Evolutionary conservation across 2,888 invertebrate species (phyloP).

Genomic region (Rhopalosiphum nymphaeae): DNA sequence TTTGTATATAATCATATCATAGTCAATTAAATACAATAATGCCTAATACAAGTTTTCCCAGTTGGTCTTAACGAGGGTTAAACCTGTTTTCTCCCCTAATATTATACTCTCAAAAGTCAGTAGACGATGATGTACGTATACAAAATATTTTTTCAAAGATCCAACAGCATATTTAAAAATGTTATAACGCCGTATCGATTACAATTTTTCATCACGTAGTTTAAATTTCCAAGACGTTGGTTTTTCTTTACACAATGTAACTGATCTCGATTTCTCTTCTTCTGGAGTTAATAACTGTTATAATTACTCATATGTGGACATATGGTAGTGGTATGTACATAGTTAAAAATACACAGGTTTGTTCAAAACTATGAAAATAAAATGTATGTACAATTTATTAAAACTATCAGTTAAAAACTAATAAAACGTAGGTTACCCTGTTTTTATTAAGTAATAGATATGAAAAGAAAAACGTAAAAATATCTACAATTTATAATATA

Average conservation of each 20-base stretch:
- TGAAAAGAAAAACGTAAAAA: not conserved
- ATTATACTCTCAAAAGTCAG: not conserved
- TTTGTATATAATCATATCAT: not conserved
- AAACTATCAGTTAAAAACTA: not conserved
- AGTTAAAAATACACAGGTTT: not conserved
- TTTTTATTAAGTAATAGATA: not conserved
- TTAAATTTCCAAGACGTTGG: not conserved
- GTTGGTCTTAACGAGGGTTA: slow-evolving; percentile 27
- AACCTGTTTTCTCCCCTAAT: slow-evolving; percentile 47
- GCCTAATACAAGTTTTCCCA: not conserved
- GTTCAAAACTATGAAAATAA: not conserved
- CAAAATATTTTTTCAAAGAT: not conserved
- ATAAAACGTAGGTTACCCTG: not conserved
- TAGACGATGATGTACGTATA: not conserved
- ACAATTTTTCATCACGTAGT: not conserved
- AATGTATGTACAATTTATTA: not conserved
- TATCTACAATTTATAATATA: not conserved
- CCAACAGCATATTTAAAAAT: not conserved
- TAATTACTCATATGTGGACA: not conserved
- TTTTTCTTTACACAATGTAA: not conserved
- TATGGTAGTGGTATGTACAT: not conserved
- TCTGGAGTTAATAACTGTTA: not conserved
- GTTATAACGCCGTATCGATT: not conserved
- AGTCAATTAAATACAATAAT: not conserved
- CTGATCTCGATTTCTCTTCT: not conserved